Conservation (phyloP, 2,888 invertebrate species). For the Perizoma affinitatum region DNA sequence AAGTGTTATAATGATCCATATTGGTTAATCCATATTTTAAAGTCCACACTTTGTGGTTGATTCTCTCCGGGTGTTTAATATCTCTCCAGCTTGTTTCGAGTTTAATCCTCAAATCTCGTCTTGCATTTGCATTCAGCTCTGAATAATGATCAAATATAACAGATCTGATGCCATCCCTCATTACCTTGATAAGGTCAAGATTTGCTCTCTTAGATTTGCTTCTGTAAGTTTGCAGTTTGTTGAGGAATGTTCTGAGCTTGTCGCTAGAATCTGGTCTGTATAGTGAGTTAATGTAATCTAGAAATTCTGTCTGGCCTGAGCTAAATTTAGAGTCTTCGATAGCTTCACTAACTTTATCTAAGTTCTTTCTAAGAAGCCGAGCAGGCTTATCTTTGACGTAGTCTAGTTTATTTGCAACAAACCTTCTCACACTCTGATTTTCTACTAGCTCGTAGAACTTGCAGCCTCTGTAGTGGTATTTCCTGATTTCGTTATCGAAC, state of each 20-base stretch:
- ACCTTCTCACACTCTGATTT: constrained; percentile 40
- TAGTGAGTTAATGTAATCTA: constrained; percentile 52
- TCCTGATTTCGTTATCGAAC: constrained; percentile 50
- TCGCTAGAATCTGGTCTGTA: constrained; percentile 41
- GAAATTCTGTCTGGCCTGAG: constrained; percentile 32
- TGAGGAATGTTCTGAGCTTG: constrained; percentile 44
- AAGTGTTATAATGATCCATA: background rate
- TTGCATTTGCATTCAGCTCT: constrained; percentile 42
- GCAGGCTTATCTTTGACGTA: constrained; percentile 38
- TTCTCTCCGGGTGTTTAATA: constrained; percentile 7
- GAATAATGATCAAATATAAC: constrained; percentile 55
- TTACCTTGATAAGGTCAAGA: constrained; percentile 40
- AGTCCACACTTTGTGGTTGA: constrained; percentile 16
- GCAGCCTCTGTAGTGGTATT: constrained; percentile 49
- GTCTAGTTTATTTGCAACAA: constrained; percentile 43
- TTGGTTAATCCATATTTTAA: constrained; percentile 8
- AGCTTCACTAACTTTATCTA: constrained; percentile 34
- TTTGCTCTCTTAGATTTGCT: constrained; percentile 38
- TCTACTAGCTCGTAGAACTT: constrained; percentile 49
- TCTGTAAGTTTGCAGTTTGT: constrained; percentile 45
- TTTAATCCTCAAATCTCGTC: constrained; percentile 41
- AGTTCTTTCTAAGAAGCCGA: constrained; percentile 33
- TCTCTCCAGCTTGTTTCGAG: constrained; percentile 40
- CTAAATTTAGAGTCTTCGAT: constrained; percentile 36
- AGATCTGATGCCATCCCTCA: constrained; percentile 46